Conservation (phyloP, 1,140 invertebrate species). For the Elysia chlorotica region DNA sequence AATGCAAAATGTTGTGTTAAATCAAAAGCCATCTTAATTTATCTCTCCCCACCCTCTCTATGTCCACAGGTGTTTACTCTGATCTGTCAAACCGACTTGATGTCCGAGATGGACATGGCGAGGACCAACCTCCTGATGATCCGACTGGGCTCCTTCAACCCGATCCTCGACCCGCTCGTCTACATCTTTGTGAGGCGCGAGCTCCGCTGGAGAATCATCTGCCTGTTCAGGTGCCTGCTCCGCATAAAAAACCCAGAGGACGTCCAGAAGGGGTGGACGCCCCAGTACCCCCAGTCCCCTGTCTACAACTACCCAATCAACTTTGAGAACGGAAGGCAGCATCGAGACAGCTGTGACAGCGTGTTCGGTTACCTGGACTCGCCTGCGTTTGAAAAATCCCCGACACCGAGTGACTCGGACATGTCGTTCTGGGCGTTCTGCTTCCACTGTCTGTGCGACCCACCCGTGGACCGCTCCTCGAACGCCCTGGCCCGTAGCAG, state of each 20-base stretch:
- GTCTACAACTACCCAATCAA: too few relatives aligned
- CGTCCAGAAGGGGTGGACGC: too few relatives aligned
- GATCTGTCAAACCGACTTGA: conserved; percentile 48
- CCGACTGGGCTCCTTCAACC: conserved; percentile 61
- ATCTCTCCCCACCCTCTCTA: too few relatives aligned
- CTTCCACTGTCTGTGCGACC: conserved; percentile 48
- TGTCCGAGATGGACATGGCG: conserved; percentile 30
- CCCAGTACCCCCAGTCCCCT: too few relatives aligned
- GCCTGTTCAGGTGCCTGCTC: conserved; percentile 34
- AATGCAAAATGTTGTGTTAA: too few relatives aligned
- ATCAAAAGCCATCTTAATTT: too few relatives aligned
- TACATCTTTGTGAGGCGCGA: conserved; percentile 58
- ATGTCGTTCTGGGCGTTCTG: conserved; percentile 43
- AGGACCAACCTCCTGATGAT: conserved; percentile 54
- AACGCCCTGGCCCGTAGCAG: background rate
- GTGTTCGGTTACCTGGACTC: too few relatives aligned
- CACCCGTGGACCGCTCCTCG: conserved; percentile 23
- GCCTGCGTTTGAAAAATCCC: too few relatives aligned
- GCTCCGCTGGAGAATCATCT: conserved; percentile 40
- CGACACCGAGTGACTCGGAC: too few relatives aligned
- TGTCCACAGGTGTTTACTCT: conserved; percentile 60
- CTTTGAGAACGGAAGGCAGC: too few relatives aligned
- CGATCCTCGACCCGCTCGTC: conserved; percentile 63
- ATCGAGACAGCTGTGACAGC: too few relatives aligned
- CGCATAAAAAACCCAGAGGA: conserved; percentile 20